Percentiles rank a stretch among this genome's conserved stretches.
These are phyloP conservation scores for Pollachius pollachius DNA, from an alignment of 2,113 vertebrate species.

Conservation along the genomic window DNA sequence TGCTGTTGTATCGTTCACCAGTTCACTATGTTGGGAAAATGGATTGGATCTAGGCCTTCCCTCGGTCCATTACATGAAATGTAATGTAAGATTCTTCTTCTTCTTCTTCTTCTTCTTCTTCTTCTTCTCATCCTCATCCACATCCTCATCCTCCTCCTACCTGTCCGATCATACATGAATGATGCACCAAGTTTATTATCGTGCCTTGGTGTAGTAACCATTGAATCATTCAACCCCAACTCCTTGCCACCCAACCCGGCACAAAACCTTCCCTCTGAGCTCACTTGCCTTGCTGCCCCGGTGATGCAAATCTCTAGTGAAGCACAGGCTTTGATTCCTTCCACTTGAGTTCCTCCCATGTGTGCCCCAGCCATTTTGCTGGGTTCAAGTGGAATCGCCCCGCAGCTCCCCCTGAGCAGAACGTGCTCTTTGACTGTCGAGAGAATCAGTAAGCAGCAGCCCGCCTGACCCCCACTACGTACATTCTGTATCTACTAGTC, in stretches of 20 bases:
- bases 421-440: neutral
- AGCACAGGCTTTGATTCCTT: neutral
- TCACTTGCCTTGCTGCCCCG: constrained; percentile 21
- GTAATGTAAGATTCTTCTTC: neutral
- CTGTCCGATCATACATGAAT: too few relatives aligned
- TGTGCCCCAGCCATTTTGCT: neutral
- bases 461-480: neutral
- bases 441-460: constrained; percentile 4
- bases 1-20: too few relatives aligned
- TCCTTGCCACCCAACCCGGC: constrained; percentile 1
- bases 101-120: too few relatives aligned
- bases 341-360: neutral
- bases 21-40: too few relatives aligned
- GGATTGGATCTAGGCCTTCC: too few relatives aligned
- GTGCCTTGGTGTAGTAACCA: too few relatives aligned
- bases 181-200: too few relatives aligned
- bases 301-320: constrained; percentile 2
- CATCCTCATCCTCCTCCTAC: too few relatives aligned
- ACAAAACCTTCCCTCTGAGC: constrained; percentile 12
- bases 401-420: neutral
- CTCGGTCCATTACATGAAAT: neutral
- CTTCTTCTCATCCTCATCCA: too few relatives aligned
- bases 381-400: neutral
- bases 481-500: too few relatives aligned
- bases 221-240: constrained; percentile 35